These are phyloP conservation scores for Amniataba percoides DNA, from an alignment of 2,797 vertebrate genomes.

Conservation along the genomic window DNA sequence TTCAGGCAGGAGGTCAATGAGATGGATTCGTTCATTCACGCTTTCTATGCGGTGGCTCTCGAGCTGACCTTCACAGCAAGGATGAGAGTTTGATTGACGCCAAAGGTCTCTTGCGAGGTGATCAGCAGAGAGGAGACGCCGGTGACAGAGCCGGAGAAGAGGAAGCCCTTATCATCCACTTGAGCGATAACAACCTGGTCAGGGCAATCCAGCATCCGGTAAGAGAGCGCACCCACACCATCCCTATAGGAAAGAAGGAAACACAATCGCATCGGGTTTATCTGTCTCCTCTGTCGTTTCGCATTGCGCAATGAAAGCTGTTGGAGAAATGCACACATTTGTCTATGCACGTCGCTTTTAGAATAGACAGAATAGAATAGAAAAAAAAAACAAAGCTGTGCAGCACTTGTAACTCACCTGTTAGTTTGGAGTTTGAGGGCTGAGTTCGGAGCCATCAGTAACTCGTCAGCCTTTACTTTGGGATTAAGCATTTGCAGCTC, in stretches of 20 bases:
- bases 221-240: slow-evolving; percentile 87
- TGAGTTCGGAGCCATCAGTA: slow-evolving; percentile 96
- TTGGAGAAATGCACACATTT: not conserved
- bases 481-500: slow-evolving; percentile 90
- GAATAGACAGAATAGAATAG: not conserved
- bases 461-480: slow-evolving; percentile 87
- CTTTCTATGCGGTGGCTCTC: not conserved
- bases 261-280: not conserved
- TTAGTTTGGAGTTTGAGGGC: slow-evolving; percentile 92
- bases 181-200: slow-evolving; percentile 86
- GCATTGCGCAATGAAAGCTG: not conserved
- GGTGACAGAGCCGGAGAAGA: slow-evolving; percentile 88
- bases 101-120: slow-evolving; percentile 91
- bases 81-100: slow-evolving; percentile 93
- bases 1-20: not conserved
- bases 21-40: no score
- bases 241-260: slow-evolving; percentile 83
- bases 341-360: not conserved
- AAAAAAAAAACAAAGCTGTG: not conserved
- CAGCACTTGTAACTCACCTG: slow-evolving; percentile 84
- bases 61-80: slow-evolving; percentile 91
- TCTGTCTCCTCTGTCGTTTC: not conserved
- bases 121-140: slow-evolving; percentile 90
- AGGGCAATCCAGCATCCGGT: slow-evolving; percentile 87
- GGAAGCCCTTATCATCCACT: slow-evolving; percentile 90